Base-by-base conservation (phyloP, 2,888 invertebrate species). In the Antitype chi region DNA sequence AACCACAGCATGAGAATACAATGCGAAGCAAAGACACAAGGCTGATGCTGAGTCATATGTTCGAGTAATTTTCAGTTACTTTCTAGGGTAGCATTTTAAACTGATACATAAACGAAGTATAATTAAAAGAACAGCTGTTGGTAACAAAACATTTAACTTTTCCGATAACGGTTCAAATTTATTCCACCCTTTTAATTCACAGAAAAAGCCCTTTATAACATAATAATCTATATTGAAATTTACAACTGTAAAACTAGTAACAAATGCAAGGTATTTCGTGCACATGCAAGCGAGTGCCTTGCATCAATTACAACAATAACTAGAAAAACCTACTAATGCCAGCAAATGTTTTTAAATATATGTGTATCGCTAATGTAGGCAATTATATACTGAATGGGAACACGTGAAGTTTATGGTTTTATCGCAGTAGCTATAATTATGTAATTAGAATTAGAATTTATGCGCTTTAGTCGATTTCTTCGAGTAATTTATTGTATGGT, bases 211-310 rank as follows among this genome's bases (percentile, higher is more conserved):
- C 2, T 70, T 28, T 23, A 53, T 28, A 81, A 68, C 55, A 60
- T 68, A 49, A 68, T 74, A 79, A 74, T 70, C 57, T 59, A 72
- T 68, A 71, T 74, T 78, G n/a, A 77, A 79, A 78, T 55, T 74
- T 62, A 68, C 63, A 81, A 80, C 83, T 76, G 72, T 78, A 74
- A 79, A 85, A 83, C 68, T 47, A 81, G 71, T 74, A 66, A 75
- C 74, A 82, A 78, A 75, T 52, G 81, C 86, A 85, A 84, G 82
- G 71, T 76, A 75, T 71, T 73, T 81, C 81, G 86, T 89, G 88
- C 86, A 83, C 91, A 91, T 91, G 92, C 93, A 84, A 92, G 76
- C 85, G 74, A 91, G 92, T 93, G 87, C 90, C 83, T 91, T 86
- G 80, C 85, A 88, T 89, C 90, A 91, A 92, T 93, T 91, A 90